phyloP scores from a whole-genome alignment of 1,140 invertebrate genomes.

The Dreissena polymorpha region DNA sequence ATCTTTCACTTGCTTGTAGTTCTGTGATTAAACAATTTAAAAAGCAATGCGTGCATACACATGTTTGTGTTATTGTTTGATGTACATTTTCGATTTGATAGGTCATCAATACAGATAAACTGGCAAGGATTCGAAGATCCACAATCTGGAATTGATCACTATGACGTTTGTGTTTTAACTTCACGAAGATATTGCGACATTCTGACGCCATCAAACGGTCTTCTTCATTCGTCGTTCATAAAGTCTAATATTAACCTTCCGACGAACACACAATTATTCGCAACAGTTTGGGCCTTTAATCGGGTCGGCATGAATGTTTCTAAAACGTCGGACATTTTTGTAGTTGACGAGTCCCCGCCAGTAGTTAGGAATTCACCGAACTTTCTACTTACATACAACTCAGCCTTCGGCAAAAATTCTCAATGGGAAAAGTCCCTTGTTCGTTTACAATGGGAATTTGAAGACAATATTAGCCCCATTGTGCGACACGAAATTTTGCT shows the following conservation, averaged over 20 bases:
- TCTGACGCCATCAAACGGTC: conserved; percentile 12
- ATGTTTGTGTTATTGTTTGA: not conserved
- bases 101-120: conserved; percentile 35
- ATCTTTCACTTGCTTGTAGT: no score
- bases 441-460: conserved; percentile 59
- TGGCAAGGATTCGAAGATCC: conserved; percentile 60
- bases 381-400: conserved; percentile 1
- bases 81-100: conserved; percentile 10
- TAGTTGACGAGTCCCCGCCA: conserved; percentile 55
- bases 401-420: not conserved
- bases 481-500: conserved; percentile 50
- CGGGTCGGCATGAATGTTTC: conserved; percentile 47
- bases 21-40: no score
- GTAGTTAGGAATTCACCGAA: conserved; percentile 13
- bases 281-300: conserved; percentile 60
- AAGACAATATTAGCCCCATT: conserved; percentile 63
- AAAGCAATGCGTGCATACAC: not conserved
- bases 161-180: conserved; percentile 46
- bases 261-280: conserved; percentile 34
- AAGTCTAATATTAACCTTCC: conserved; percentile 43
- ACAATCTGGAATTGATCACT: conserved; percentile 55
- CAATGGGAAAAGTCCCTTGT: conserved; percentile 61
- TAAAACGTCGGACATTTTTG: conserved; percentile 54
- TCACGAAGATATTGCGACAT: conserved; percentile 36
- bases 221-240: conserved; percentile 19